Percentiles rank a stretch among this genome's conserved stretches.
Evolutionary conservation across 2,113 vertebrate species (phyloP).

Genomic region (Chrysochloris asiatica): DNA sequence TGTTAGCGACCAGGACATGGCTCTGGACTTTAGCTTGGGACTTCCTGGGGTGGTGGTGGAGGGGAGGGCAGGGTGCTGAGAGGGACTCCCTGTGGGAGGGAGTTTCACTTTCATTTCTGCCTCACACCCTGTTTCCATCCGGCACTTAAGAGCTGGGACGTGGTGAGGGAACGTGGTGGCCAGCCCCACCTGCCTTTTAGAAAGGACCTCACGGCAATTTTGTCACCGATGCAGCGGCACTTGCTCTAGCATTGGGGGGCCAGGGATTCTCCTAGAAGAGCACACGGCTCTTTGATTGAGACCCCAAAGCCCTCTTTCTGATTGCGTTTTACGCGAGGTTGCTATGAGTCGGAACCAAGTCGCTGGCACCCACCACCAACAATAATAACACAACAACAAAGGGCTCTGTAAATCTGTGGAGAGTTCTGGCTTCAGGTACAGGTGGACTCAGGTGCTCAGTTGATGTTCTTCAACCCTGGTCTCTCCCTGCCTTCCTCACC

Average conservation of each 20-base stretch:
- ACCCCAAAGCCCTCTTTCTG: rapidly evolving
- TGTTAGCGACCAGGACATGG: neutral
- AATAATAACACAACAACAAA: too few relatives aligned
- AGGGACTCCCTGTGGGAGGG: neutral
- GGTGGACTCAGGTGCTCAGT: neutral
- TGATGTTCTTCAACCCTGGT: neutral
- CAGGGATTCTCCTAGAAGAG: neutral
- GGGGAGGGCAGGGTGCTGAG: neutral
- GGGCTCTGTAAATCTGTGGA: too few relatives aligned
- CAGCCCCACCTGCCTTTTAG: neutral
- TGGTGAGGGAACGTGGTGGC: neutral
- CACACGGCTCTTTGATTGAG: neutral
- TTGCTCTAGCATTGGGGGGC: too few relatives aligned
- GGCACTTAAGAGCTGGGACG: neutral
- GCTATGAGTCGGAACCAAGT: too few relatives aligned
- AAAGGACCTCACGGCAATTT: neutral
- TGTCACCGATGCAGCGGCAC: neutral
- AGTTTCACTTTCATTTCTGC: slow-evolving; percentile 69
- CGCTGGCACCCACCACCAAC: too few relatives aligned
- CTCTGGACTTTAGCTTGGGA: neutral
- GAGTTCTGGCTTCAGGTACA: neutral
- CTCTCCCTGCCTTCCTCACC: too few relatives aligned
- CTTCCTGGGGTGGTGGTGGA: neutral
- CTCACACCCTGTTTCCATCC: neutral
- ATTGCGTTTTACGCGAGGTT: too few relatives aligned